These are phyloP conservation scores for Phoebastria nigripes DNA, from an alignment of 2,797 vertebrate genomes.

Conservation along the genomic window DNA sequence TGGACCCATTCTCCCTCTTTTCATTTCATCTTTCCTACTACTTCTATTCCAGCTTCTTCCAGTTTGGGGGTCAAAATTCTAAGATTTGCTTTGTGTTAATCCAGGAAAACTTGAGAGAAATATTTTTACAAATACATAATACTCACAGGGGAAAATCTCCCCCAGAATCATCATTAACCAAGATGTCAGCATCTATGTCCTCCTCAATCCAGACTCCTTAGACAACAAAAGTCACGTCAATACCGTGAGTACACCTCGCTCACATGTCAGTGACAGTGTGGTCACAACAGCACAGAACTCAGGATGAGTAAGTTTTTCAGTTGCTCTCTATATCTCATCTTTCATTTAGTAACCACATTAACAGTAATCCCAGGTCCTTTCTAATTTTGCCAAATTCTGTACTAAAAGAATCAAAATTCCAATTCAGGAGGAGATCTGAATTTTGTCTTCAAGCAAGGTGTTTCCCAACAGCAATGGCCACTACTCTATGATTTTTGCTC, in stretches of 20 bases:
- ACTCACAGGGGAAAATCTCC: background rate
- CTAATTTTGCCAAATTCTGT: background rate
- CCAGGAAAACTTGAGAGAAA: background rate
- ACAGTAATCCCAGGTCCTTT: background rate
- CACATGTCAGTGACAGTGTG: background rate
- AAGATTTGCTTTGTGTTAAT: background rate
- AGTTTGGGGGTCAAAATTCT: background rate
- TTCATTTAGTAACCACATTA: background rate
- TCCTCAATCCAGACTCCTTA: background rate
- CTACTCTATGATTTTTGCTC: background rate
- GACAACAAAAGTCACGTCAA: background rate
- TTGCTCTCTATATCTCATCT: background rate
- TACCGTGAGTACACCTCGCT: background rate
- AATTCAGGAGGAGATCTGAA: background rate
- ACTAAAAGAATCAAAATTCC: background rate
- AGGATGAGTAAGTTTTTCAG: background rate
- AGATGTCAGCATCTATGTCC: background rate
- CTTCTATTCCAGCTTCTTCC: background rate
- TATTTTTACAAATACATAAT: background rate
- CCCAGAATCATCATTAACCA: background rate
- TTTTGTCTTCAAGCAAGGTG: background rate
- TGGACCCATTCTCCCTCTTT: background rate
- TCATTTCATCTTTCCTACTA: background rate
- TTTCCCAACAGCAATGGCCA: background rate
- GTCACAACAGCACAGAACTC: background rate